A percentile compares a stretch with the other conserved stretches of the same genome.
phyloP scores from a whole-genome alignment of 2,113 vertebrate species.

The Andinoacara biseriatus region DNA sequence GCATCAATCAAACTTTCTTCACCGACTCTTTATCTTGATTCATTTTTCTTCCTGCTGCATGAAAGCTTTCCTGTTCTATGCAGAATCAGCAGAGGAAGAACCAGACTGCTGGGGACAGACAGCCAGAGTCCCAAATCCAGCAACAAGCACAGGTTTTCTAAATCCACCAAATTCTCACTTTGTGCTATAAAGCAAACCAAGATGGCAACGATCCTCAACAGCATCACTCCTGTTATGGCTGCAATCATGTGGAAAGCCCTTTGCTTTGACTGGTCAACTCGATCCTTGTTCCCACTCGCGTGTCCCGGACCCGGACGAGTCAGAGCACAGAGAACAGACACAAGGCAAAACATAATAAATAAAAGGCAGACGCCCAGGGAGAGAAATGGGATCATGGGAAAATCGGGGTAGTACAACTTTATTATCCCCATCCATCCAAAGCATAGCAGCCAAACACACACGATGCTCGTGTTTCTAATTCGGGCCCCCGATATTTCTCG shows the following conservation, averaged over 20 bases:
- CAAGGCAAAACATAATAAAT: background rate
- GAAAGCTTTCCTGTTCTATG: slow-evolving; percentile 4
- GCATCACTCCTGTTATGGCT: background rate
- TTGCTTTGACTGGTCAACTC: background rate
- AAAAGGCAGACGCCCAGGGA: background rate
- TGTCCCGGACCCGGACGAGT: background rate
- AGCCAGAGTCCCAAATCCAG: rapidly evolving
- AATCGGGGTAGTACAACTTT: rapidly evolving
- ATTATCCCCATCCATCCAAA: background rate
- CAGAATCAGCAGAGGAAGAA: slow-evolving; percentile 45
- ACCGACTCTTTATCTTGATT: background rate
- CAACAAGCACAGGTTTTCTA: rapidly evolving
- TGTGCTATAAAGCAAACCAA: background rate
- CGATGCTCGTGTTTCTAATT: slow-evolving; percentile 16
- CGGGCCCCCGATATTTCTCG: background rate
- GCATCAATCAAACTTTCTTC: background rate
- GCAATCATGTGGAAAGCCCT: slow-evolving; percentile 10
- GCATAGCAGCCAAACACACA: slow-evolving; percentile 20
- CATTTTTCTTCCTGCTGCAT: background rate
- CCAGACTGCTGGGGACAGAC: slow-evolving; percentile 6
- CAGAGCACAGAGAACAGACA: background rate
- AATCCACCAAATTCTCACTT: rapidly evolving
- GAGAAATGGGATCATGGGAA: rapidly evolving
- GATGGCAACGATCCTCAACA: background rate
- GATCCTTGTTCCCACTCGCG: background rate